A percentile compares a stretch with the other conserved stretches of the same genome.
Conservation (phyloP, 1,140 invertebrate species). For the Glossosoma conforme region DNA sequence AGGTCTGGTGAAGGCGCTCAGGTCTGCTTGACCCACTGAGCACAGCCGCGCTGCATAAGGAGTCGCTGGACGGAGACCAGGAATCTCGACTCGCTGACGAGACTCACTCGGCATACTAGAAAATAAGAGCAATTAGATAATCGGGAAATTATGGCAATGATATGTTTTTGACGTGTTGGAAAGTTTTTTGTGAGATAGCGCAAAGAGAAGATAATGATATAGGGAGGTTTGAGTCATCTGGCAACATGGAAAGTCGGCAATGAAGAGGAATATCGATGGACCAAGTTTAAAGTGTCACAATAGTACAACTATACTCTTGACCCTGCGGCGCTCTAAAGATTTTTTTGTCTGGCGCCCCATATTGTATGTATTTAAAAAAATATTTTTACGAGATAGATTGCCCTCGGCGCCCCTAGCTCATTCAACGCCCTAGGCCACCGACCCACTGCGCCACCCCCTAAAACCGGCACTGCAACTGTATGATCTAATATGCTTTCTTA, state of each 20-base stretch:
- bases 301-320: too few relatives aligned
- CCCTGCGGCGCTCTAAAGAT: too few relatives aligned
- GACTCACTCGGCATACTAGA: conserved; percentile 18
- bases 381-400: too few relatives aligned
- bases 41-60: conserved; percentile 41
- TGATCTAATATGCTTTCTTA: too few relatives aligned
- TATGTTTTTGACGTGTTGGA: neutral
- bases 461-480: too few relatives aligned
- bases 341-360: too few relatives aligned
- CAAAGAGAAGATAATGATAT: conserved; percentile 5
- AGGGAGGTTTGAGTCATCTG: neutral
- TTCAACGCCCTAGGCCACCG: too few relatives aligned
- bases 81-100: conserved; percentile 40
- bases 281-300: neutral
- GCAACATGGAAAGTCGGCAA: neutral
- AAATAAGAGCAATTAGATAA: neutral
- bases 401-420: too few relatives aligned
- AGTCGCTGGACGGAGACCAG: conserved; percentile 40
- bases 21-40: conserved; percentile 43
- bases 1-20: conserved; percentile 40
- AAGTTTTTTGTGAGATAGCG: too few relatives aligned
- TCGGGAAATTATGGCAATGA: neutral
- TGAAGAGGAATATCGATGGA: neutral
- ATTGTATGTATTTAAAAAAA: too few relatives aligned
- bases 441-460: too few relatives aligned